Base-by-base conservation (phyloP, 2,888 invertebrate genomes). In the Chromoteleia sp. region DNA sequence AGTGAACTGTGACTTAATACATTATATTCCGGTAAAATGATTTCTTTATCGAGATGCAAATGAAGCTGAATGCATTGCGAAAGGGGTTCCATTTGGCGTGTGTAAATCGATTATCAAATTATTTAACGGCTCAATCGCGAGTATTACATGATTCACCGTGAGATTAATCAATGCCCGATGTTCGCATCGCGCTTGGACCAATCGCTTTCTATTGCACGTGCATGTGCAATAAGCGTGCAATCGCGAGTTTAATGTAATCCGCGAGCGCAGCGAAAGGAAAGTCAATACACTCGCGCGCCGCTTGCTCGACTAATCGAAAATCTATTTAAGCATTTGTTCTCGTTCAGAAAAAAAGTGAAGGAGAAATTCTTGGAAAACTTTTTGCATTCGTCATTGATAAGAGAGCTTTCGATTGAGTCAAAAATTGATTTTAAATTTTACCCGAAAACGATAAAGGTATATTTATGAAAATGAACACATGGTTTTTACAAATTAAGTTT, bases 51-150 rank as follows among this genome's bases (percentile, higher is more conserved):
- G 8, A 52, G 21, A 39, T 67, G 39, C 52, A 67, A 67, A 67
- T 25, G 52, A 6, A 14, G n/a, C 15, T 0, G 15, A 14, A 68
- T 19, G 39, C 50, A 50, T 58, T 48, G 14, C 36, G 29, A 19
- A 29, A 45, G 17, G n/a, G 45, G 2, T 65, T 39, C 17, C 45
- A 39, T 61, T 61, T 48, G 5, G 15, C 21, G 14, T 6, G 15
- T 48, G 36, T 61, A 65, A 48, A 58, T 70, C 70, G 50, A 59
- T 70, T 48, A 70, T 48, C 58, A 17, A 58, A 70, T 70, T 58
- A 70, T 70, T 70, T 58, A 59, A 39, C 58, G 25, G 36, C 25
- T 59, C 48, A 36, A 50, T 50, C 48, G 50, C 12, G 17, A 7
- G 25, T 39, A 70, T 70, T 70, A 70, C 70, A 70, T 70, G 70